These are phyloP conservation scores for Alentia gelatinosa DNA, from an alignment of 2,888 invertebrate species.

Conservation along the genomic window DNA sequence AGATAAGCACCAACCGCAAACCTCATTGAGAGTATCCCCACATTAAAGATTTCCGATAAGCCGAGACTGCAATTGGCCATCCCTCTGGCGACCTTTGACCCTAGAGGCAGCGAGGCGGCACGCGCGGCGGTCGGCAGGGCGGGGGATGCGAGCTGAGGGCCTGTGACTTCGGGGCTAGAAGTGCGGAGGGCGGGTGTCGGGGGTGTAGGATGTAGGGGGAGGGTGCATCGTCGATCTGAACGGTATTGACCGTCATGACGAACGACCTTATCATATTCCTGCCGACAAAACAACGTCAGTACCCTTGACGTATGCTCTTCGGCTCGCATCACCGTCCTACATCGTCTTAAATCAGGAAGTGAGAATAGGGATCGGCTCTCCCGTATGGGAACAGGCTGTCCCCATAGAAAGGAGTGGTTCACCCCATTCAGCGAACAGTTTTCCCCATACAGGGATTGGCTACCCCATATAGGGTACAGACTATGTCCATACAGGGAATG, in stretches of 20 bases:
- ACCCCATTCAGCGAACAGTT: no score
- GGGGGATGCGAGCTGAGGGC: background rate
- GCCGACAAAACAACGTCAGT: background rate
- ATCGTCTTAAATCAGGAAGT: background rate
- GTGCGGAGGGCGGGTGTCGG: no score
- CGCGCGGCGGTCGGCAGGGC: background rate
- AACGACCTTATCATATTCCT: background rate
- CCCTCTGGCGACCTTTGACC: background rate
- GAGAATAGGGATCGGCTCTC: no score
- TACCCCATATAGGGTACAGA: no score
- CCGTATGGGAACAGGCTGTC: no score
- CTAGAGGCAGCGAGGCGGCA: background rate
- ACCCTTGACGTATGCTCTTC: background rate
- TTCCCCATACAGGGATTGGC: no score
- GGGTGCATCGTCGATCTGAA: background rate
- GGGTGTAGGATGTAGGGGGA: no score
- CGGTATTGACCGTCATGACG: background rate
- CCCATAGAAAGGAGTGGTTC: no score
- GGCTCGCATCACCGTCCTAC: background rate
- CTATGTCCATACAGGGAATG: no score
- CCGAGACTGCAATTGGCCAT: background rate
- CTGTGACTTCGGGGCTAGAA: background rate
- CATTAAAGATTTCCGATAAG: conserved; percentile 11
- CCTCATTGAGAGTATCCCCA: background rate
- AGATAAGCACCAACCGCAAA: background rate